phyloP scores from a whole-genome alignment of 2,888 invertebrate genomes.

The Saturnia pavonia region DNA sequence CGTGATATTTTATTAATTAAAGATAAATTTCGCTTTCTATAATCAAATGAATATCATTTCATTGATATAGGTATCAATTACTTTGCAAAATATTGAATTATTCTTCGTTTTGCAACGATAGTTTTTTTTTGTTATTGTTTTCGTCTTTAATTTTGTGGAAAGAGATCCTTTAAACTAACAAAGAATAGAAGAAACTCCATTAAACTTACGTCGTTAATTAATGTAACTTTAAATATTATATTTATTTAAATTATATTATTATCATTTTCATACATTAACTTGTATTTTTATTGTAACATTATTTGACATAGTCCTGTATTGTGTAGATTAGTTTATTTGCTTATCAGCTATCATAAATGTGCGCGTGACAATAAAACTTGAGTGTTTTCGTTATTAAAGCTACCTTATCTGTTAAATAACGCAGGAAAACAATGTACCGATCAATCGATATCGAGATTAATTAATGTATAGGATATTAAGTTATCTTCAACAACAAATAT shows the following conservation, averaged over 20 bases:
- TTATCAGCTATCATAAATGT: conserved; percentile 11
- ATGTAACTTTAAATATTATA: not conserved
- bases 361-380: conserved; percentile 23
- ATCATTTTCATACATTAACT: not conserved
- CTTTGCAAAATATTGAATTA: too few relatives aligned
- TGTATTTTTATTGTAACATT: not conserved
- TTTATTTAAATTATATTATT: not conserved
- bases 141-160: too few relatives aligned
- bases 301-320: not conserved
- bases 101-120: too few relatives aligned
- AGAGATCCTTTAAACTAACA: too few relatives aligned
- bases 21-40: not conserved
- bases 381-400: conserved; percentile 34
- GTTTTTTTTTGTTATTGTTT: too few relatives aligned
- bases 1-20: not conserved
- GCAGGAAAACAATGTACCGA: conserved; percentile 59
- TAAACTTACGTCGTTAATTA: too few relatives aligned
- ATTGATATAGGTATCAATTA: not conserved
- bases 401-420: conserved; percentile 52
- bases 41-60: not conserved
- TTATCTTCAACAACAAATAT: conserved; percentile 35
- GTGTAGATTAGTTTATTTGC: conserved; percentile 4
- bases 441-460: conserved; percentile 46
- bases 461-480: conserved; percentile 32
- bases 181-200: too few relatives aligned